Conservation (phyloP, 2,888 invertebrate species). For the Thereva nobilitata region DNA sequence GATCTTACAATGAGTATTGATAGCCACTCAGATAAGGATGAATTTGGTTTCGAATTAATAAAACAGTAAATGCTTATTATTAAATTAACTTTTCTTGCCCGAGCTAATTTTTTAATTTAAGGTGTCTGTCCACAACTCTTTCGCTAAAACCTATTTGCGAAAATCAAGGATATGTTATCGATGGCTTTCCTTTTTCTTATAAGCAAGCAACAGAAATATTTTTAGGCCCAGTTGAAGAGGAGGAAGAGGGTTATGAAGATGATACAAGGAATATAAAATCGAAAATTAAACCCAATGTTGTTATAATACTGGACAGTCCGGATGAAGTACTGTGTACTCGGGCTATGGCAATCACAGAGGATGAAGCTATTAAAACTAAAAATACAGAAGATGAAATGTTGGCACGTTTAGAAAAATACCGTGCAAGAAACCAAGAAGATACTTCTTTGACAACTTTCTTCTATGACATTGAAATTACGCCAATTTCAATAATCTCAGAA, state of each 20-base stretch:
- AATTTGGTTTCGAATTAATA: conserved; percentile 6
- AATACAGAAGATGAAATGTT: conserved; percentile 42
- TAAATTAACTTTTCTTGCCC: not conserved
- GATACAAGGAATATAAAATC: not conserved
- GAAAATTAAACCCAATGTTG: conserved; percentile 39
- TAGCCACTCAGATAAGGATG: not conserved
- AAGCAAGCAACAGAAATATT: conserved; percentile 40
- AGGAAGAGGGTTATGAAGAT: not conserved
- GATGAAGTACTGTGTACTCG: conserved; percentile 42
- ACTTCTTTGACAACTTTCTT: conserved; percentile 40
- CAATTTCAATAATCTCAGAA: conserved; percentile 29
- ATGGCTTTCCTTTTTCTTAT: conserved; percentile 44
- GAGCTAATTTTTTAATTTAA: conserved; percentile 9
- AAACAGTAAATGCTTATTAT: conserved; percentile 12
- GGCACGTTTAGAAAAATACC: conserved; percentile 41
- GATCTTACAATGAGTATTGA: conserved; percentile 4
- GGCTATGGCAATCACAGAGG: conserved; percentile 40
- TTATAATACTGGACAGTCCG: conserved; percentile 40
- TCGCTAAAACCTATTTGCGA: conserved; percentile 39
- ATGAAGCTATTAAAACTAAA: conserved; percentile 19
- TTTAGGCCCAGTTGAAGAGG: not conserved
- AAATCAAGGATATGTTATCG: conserved; percentile 45
- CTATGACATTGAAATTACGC: conserved; percentile 43
- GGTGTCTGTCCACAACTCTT: conserved; percentile 40
- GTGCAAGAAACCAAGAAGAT: conserved; percentile 42